Evolutionary conservation across 2,797 vertebrate species (phyloP).

Genomic region (Sebastolobus alascanus): DNA sequence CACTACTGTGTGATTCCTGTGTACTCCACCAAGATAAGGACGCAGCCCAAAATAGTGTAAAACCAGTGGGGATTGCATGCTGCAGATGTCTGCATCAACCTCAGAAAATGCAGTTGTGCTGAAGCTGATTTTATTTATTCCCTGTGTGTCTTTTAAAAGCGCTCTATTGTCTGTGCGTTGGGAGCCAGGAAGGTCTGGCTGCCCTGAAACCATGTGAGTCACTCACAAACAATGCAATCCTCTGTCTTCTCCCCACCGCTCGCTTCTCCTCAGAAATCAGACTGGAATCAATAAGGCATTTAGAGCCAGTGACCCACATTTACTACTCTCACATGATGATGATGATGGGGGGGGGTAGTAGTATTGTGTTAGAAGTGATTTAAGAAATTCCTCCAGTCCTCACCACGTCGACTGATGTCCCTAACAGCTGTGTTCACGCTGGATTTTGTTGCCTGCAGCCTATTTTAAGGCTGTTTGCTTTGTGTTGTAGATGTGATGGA

Average conservation of each 20-base stretch:
- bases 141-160: conserved; percentile 56
- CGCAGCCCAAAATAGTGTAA: conserved; percentile 17
- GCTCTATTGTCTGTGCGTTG: conserved; percentile 58
- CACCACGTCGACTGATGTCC: neutral
- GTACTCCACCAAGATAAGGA: neutral
- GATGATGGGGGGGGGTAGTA: no score
- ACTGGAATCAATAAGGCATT: conserved; percentile 59
- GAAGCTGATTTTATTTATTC: conserved; percentile 57
- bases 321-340: conserved; percentile 30
- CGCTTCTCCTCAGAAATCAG: conserved; percentile 42
- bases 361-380: conserved; percentile 10
- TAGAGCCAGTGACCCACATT: conserved; percentile 56
- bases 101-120: conserved; percentile 40
- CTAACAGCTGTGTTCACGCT: neutral
- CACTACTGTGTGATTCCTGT: neutral
- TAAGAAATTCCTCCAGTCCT: conserved; percentile 7
- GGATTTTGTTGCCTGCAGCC: neutral
- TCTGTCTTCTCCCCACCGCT: conserved; percentile 62
- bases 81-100: conserved; percentile 50
- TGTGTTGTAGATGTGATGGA: conserved; percentile 92
- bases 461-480: conserved; percentile 32
- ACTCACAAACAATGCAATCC: conserved; percentile 68
- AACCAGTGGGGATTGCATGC: conserved; percentile 8
- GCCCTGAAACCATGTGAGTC: conserved; percentile 72
- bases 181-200: conserved; percentile 43